Evolutionary conservation across 2,113 vertebrate genomes (phyloP).

Genomic region (Trematocara unimaculatum): DNA sequence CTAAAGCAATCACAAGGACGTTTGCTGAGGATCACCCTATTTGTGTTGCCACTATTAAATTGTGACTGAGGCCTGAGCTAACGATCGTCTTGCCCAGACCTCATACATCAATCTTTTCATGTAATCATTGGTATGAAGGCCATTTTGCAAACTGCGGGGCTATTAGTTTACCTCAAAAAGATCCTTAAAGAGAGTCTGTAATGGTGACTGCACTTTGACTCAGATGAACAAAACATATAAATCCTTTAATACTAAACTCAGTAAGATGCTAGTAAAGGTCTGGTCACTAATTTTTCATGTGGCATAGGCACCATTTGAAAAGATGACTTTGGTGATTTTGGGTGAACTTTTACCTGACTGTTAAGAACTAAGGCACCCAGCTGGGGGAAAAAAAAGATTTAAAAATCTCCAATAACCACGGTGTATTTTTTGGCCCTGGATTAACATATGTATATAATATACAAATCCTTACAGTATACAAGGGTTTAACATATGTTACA

Average conservation of each 20-base stretch:
- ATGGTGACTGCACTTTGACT: not conserved
- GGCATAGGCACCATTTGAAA: conserved; percentile 15
- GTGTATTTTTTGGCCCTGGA: conserved; percentile 30
- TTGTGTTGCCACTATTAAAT: not conserved
- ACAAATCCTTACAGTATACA: conserved; percentile 42
- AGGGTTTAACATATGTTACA: conserved; percentile 43
- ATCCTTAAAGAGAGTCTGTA: not conserved
- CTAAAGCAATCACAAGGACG: not conserved
- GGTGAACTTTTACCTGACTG: not conserved
- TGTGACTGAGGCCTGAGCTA: not conserved
- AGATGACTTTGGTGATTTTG: not conserved
- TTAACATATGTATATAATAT: conserved; percentile 37
- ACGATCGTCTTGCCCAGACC: not conserved
- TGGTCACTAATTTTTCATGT: not conserved
- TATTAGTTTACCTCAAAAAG: not conserved
- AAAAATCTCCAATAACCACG: not conserved
- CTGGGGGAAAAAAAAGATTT: not conserved
- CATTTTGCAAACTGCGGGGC: not conserved
- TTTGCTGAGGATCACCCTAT: not conserved
- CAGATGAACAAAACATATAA: not conserved
- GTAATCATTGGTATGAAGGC: not conserved
- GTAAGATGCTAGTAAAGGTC: conserved; percentile 8
- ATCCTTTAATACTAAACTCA: conserved; percentile 35
- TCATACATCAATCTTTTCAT: not conserved
- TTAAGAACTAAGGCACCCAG: conserved; percentile 35